Evolutionary conservation across 1,140 invertebrate genomes (phyloP), one percentile per base, ranked within the genome.

Genomic region (Oncopodura yosiiana): DNA sequence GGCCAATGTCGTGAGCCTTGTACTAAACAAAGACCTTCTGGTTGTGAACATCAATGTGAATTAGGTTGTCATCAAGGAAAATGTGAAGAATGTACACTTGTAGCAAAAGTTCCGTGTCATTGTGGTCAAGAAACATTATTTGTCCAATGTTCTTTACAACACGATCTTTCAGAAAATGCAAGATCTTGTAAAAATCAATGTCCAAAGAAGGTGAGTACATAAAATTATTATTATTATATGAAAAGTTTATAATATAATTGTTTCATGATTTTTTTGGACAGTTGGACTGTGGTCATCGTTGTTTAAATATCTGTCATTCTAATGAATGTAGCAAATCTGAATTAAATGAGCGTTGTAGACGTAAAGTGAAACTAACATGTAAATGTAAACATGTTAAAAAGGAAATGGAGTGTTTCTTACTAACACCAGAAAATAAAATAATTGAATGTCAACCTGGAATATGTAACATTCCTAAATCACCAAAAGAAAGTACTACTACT

Each of bases 331-430:
- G n/a, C n/a, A n/a, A n/a, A n/a, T 75, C 78, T 0, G 74, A 74
- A 45, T 14, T 42, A 8, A 70, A 77, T 26, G 77, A 83, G 51
- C 60, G 71, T 0, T 94, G 90, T 67, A 78, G 77, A 32, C 87
- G 87, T 58, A 89, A 85, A 67, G 79, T 90, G 0, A 83, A 83
- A 67, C 66, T 90, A 0, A 75, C 76, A 38, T 94, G 91, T 65
- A 70, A 74, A 39, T 95, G 91, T 65, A 80, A 82, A 53, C 77
- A 86, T 53, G 73, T 84, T 3, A 89, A 83, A 66, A 83, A 79
- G 66, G 86, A 91, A 50, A 74, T 83, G 49, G 69, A 78, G 0
- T 94, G 91, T 66, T 65, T 56, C 34, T 30, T 58, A 2, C 46
- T 61, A n/a, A 55, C 34, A n/a, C 11, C 16, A 9, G 54, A 60